These are phyloP conservation scores for Etheostoma cragini DNA, from an alignment of 2,113 vertebrate species.

Conservation along the genomic window DNA sequence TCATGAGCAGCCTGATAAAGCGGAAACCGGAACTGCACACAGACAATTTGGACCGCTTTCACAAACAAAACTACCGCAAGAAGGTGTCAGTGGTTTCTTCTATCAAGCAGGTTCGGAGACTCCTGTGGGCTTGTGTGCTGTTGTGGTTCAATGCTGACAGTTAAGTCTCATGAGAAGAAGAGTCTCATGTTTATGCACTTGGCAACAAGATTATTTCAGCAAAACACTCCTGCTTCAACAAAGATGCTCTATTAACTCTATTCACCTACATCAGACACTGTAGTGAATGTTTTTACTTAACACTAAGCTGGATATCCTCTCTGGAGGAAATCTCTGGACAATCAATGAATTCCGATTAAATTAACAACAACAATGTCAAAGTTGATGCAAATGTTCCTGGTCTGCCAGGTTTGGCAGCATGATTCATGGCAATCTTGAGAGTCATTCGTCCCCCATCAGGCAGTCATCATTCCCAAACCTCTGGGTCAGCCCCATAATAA, in stretches of 20 bases:
- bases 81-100: slow-evolving; percentile 38
- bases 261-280: background rate
- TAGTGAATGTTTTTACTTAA: slow-evolving; percentile 5
- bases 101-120: background rate
- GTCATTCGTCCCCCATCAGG: slow-evolving; percentile 62
- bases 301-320: slow-evolving; percentile 14
- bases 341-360: slow-evolving; percentile 74
- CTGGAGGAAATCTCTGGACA: slow-evolving; percentile 43
- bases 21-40: slow-evolving; percentile 18
- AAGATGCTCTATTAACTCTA: slow-evolving; percentile 48
- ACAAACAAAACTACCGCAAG: slow-evolving; percentile 37
- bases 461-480: slow-evolving; percentile 56
- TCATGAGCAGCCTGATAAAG: slow-evolving; percentile 34
- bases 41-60: slow-evolving; percentile 36
- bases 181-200: slow-evolving; percentile 40
- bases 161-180: slow-evolving; percentile 45
- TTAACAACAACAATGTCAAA: slow-evolving; percentile 12
- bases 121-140: slow-evolving; percentile 6
- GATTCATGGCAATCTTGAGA: slow-evolving; percentile 67
- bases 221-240: slow-evolving; percentile 28
- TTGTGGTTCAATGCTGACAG: slow-evolving; percentile 11
- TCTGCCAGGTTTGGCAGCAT: slow-evolving; percentile 21
- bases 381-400: slow-evolving; percentile 34
- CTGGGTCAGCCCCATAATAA: slow-evolving; percentile 72
- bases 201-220: slow-evolving; percentile 19